Base-by-base conservation (phyloP, 2,797 vertebrate genomes). In the Manis pentadactyla region DNA sequence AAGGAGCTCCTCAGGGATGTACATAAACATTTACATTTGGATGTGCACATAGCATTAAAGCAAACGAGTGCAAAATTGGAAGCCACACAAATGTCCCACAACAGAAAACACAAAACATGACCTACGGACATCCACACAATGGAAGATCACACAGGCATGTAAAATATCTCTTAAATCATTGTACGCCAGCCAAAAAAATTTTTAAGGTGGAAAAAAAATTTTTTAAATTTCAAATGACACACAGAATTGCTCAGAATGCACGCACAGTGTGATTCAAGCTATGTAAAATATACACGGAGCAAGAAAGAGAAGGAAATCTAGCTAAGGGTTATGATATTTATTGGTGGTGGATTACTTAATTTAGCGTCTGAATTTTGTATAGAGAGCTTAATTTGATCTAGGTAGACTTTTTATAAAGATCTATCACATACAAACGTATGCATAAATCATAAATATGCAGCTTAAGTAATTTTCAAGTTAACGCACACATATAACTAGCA, bases 21-120 rank as follows among this genome's bases (percentile, higher is more conserved):
- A 21, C 17, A 78, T 37, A 90, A 94, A 49, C 83, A 57, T 31
- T 94, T 75, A 34, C 51, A 83, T 46, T 82, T 88, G 57, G 55
- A 34, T 64, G 27, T 66, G 17, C 87, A n/a, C 14, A 29, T 23
- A 74, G 73, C 12, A 31, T 94, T 82, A 66, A 34, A 82, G n/a
- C 23, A 94, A 69, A 84, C 51, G n/a, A 94, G 53, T 85, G 79
- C 69, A 68, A 81, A 90, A 69, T 21, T 69, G 53, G n/a, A 85
- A 77, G 61, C 19, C 1, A 9, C 57, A 51, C 89, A 59, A 94
- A 84, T 68, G n/a, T 84, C 42, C 25, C 29, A 25, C 73, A 61
- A 66, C 64, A 75, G 78, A 75, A 89, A 89, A 84, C 27, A 66
- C 61, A 37, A 55, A 37, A 49, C 34, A 57, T 57, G 51, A 77